Percentiles rank a stretch among this genome's conserved stretches.
These are phyloP conservation scores for Sylvilagus floridanus DNA, from an alignment of 2,797 vertebrate species.

Conservation along the genomic window DNA sequence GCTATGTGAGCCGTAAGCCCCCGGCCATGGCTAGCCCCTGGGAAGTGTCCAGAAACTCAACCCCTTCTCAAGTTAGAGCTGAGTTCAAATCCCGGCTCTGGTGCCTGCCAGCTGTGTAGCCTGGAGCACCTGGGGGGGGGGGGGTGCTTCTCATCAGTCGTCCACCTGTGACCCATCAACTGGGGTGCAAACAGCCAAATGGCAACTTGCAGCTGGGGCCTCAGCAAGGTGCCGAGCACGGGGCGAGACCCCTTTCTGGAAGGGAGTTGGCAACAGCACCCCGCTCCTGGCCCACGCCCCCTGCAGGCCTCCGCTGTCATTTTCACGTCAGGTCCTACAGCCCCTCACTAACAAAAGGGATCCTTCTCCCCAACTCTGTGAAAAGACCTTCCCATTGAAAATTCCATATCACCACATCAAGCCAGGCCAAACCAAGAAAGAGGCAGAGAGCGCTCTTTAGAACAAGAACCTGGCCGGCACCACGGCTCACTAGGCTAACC, in stretches of 20 bases:
- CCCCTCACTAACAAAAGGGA: no score
- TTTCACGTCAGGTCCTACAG: neutral
- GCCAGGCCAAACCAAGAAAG: neutral
- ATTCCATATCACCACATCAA: neutral
- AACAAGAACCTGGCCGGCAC: neutral
- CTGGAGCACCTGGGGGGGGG: neutral
- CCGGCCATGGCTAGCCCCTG: neutral
- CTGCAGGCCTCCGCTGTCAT: neutral
- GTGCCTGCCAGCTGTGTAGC: neutral
- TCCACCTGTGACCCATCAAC: neutral
- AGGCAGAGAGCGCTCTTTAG: neutral
- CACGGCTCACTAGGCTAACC: no score
- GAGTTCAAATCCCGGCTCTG: neutral
- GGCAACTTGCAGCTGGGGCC: neutral
- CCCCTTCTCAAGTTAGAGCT: neutral
- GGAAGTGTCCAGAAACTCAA: neutral
- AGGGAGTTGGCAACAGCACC: neutral
- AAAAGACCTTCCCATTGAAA: neutral
- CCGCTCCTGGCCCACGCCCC: neutral
- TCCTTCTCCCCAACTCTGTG: neutral
- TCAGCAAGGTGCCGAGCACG: rapidly evolving
- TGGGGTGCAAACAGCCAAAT: neutral
- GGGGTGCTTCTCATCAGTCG: no score
- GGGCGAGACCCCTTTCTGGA: no score
- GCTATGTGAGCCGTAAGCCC: no score